Evolutionary conservation across 1,140 invertebrate species (phyloP), one percentile per base, ranked within the genome.

Genomic region (Thereuonema tuberculata): DNA sequence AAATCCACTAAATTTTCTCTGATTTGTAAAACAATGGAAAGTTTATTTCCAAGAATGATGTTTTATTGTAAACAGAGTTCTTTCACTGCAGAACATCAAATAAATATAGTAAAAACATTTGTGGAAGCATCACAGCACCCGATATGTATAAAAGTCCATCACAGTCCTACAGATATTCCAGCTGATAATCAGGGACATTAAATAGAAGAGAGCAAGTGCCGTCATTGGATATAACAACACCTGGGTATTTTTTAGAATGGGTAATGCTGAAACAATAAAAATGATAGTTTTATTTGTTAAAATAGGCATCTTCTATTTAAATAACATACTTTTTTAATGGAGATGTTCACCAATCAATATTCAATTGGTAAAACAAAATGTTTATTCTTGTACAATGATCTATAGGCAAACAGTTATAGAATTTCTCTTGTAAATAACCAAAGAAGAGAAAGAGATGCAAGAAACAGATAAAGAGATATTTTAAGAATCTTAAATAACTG

Each of bases 161-260:
- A 58, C 3, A 14, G 3, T 2, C 5, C 31, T 46, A 27, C 27
- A 24, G 2, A 80, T 68, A 65, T 84, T 84, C 72, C 77, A 78
- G 14, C 75, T 71, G 29, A 77, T 63, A 15, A 74, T 67, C 48
- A 96, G 70, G 17, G 88, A 87, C 14, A 89, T 75, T 43, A 97
- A 72, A 73, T 91, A 98, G 12, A 86, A 71, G 1, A 98, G 65
- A 58, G 88, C 72, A 28, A 93, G 75, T 55, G 85, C 73, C 12
- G 92, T 87, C 31, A 98, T 72, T 25, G 91, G 87, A 65, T 89
- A 84, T 58, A 99, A 78, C 70, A 98, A 84, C 37, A 87, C 75
- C 68, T 93, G 81, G 0, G 92, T 93, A 66, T 88, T 90, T 66
- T 89, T 84, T 47, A 98, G 75, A 72, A 92, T 89, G 53, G 93